Base-by-base conservation (phyloP, 2,113 vertebrate species). In the Pollachius pollachius region DNA sequence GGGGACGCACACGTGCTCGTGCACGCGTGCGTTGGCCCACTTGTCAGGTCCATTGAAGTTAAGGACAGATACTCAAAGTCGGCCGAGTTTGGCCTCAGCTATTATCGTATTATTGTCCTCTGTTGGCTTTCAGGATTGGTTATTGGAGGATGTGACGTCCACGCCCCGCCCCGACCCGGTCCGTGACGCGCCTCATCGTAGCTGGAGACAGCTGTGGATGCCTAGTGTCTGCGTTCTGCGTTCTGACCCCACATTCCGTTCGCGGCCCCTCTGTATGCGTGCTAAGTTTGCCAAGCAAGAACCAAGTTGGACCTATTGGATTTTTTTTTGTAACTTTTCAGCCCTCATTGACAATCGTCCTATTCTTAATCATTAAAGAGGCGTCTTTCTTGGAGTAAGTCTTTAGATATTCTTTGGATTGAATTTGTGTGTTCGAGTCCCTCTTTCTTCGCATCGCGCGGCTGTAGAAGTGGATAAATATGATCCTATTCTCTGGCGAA, bases 31-130 rank as follows among this genome's bases (percentile, higher is more conserved):
- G 21, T 37, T 18, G 69, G 71, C 72, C 76, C 81, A 68, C 70
- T 83, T 76, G 80, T 75, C 67, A 63, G 79, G 70, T 66, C 71
- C 75, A 79, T 70, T 81, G 80, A 77, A 76, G 74, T 81, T 79
- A 79, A 81, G 78, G 76, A 74, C 70, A 73, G 71, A 81, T 71
- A 75, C 80, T 83, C 82, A 78, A 69, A 79, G 5, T 34, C 19
- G 23, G 19, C 18, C n/a, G 64, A 18, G 64, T 52, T 48, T 63
- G 15, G 27, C 4, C 15, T 15, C 3, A 15, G 21, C 60, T 15
- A 48, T 48, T 48, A 48, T 48, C 41, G 9, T 48, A 48, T 48
- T 48, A 48, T 48, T 48, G 5, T 62, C 23, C 60, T 25, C 15
- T 62, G 4, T 27, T 5, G 62, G 15, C 27, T 18, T 2, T 25